Conservation (phyloP, 1,140 invertebrate genomes). For the Pseudomyrmex flavicornis region DNA sequence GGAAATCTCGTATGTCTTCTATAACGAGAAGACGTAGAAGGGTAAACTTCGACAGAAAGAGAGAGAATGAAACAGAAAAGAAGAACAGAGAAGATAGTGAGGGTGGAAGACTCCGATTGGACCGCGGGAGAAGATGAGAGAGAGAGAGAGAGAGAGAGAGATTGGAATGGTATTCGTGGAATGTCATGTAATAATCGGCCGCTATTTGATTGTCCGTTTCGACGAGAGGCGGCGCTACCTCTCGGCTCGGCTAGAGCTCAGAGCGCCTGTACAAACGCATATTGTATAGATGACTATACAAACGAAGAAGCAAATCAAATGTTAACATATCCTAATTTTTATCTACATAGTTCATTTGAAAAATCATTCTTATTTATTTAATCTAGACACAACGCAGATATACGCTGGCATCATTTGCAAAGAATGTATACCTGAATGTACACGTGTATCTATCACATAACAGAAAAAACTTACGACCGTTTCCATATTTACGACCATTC, state of each 20-base stretch:
- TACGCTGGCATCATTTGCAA: constrained; percentile 7
- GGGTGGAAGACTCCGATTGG: constrained; percentile 40
- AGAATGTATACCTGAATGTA: neutral
- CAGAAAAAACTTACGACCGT: neutral
- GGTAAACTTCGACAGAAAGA: constrained; percentile 60
- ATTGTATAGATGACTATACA: neutral
- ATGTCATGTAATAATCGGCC: constrained; percentile 85
- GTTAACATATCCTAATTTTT: constrained; percentile 50
- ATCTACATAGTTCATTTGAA: constrained; percentile 15
- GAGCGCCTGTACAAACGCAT: neutral
- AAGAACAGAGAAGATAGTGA: constrained; percentile 39
- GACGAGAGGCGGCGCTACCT: constrained; percentile 81
- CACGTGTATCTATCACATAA: neutral
- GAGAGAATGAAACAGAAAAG: constrained; percentile 46
- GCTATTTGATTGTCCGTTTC: constrained; percentile 73
- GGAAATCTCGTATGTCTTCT: constrained; percentile 54
- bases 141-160: constrained; percentile 52
- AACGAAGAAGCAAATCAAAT: constrained; percentile 10
- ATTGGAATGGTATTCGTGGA: constrained; percentile 82
- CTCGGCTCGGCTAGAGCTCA: constrained; percentile 65
- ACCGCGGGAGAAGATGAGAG: constrained; percentile 68
- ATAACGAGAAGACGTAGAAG: constrained; percentile 65
- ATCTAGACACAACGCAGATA: neutral
- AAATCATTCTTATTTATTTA: constrained; percentile 34
- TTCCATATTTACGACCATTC: neutral